Conservation (phyloP, 1,140 invertebrate species). For the Prorops nasuta region DNA sequence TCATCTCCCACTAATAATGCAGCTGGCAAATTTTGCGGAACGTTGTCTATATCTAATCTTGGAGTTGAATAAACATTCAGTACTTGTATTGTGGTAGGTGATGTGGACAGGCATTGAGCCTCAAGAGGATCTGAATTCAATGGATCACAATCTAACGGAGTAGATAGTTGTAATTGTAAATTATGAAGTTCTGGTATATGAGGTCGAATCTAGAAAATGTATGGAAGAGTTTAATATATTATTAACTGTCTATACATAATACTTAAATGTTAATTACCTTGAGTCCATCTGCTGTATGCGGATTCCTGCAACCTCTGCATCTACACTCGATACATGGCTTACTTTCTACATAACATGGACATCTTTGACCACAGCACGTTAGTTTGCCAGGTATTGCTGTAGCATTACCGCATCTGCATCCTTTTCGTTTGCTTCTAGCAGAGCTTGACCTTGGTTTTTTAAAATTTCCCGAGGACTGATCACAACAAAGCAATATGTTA, state of each 20-base stretch:
- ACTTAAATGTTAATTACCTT: too few relatives aligned
- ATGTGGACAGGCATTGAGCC: slow-evolving; percentile 49
- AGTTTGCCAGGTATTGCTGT: slow-evolving; percentile 83
- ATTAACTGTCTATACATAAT: neutral
- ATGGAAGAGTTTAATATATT: slow-evolving; percentile 4
- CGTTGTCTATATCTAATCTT: slow-evolving; percentile 51
- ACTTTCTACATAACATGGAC: slow-evolving; percentile 87
- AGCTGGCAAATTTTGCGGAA: slow-evolving; percentile 53
- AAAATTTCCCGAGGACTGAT: slow-evolving; percentile 45
- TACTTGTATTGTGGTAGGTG: slow-evolving; percentile 54
- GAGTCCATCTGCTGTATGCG: slow-evolving; percentile 74
- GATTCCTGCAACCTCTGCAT: slow-evolving; percentile 89
- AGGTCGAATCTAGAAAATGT: slow-evolving; percentile 60
- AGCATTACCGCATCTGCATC: slow-evolving; percentile 88
- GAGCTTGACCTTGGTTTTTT: slow-evolving; percentile 53
- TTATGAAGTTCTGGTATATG: slow-evolving; percentile 64
- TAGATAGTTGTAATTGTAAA: slow-evolving; percentile 50
- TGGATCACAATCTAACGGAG: slow-evolving; percentile 47
- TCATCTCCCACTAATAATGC: slow-evolving; percentile 55
- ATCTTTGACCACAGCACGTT: slow-evolving; percentile 89
- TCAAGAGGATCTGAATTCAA: slow-evolving; percentile 46
- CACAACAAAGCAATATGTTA: slow-evolving; percentile 9
- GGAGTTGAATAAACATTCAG: slow-evolving; percentile 54
- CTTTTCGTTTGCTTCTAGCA: slow-evolving; percentile 62
- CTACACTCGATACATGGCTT: slow-evolving; percentile 84